Evolutionary conservation across 1,140 invertebrate genomes (phyloP).

Genomic region (Lasioglossum baleicum): DNA sequence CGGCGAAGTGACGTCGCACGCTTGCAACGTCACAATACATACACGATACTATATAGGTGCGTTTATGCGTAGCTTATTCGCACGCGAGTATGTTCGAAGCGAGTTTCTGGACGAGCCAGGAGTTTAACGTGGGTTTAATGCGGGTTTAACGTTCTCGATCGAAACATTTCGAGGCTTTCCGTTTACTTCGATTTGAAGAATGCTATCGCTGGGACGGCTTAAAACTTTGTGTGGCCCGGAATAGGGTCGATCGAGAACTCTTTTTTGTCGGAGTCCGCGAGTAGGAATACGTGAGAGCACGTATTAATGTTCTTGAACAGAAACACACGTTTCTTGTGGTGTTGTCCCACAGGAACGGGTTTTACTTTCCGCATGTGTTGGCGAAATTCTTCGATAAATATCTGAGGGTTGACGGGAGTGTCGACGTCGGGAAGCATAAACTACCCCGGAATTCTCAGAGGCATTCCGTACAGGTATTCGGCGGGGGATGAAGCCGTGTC

Average conservation of each 20-base stretch:
- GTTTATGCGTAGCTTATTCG: too few species aligned
- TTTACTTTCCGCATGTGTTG: neutral
- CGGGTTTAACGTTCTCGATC: neutral
- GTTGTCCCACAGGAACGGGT: neutral
- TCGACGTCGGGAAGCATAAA: neutral
- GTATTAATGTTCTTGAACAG: neutral
- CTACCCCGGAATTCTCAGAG: neutral
- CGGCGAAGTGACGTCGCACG: too few species aligned
- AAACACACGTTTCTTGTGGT: neutral
- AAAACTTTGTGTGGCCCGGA: neutral
- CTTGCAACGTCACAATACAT: too few species aligned
- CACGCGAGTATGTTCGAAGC: too few species aligned
- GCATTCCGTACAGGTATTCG: constrained; percentile 69
- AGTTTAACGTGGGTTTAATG: too few species aligned
- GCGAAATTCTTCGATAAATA: neutral
- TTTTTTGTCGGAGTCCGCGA: neutral
- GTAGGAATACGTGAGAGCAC: neutral
- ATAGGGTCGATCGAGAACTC: neutral
- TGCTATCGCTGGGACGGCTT: neutral
- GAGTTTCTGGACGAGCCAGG: too few species aligned
- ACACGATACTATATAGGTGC: too few species aligned
- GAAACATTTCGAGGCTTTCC: neutral
- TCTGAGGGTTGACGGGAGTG: neutral
- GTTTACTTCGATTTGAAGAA: neutral
- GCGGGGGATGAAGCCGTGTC: constrained; percentile 63